Evolutionary conservation across 2,888 invertebrate species (phyloP), one percentile per base, ranked within the genome.

Genomic region (Sussaba pulchella): DNA sequence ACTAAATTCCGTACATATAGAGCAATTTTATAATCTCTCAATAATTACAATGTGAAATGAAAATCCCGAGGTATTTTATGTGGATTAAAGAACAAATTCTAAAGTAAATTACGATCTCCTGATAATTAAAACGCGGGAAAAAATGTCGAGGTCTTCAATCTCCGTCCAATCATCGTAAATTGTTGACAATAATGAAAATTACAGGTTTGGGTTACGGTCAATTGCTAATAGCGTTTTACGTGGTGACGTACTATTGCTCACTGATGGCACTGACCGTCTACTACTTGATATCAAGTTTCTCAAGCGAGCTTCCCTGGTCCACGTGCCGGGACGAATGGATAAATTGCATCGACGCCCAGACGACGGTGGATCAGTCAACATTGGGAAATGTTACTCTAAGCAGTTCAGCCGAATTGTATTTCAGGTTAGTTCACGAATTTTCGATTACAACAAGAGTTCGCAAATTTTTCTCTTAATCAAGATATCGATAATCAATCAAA

Each of bases 191-290:
- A n/a, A n/a, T n/a, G n/a, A n/a, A n/a, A n/a, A n/a, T n/a, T n/a
- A n/a, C 66, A 90, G 91, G 87, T 81, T 87, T 94, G 36, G 94
- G 94, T 12, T 93, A 93, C 76, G 93, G 93, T 1, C 93, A 93
- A 78, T 89, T 92, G 2, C 87, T 93, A 10, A 91, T 92, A 1
- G 91, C 92, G 8, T 89, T 90, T 14, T 91, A 91, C 69, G 92
- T 93, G 1, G 89, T 93, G 10, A 92, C 92, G 26, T 94, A 93
- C 82, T 94, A 94, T 84, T 92, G 92, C 73, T 89, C 92, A 4
- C 82, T 94, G 39, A 93, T 93, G 93, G 93, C 92, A 4, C 78
- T 93, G 66, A 92, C 93, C 1, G 81, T 93, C 2, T 93, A 90
- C 84, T 94, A 93, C 85, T 91, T 94, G 70, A 88, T 90, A 50